Conservation (phyloP, 1,140 invertebrate species). For the Stegodyphus dumicola region DNA sequence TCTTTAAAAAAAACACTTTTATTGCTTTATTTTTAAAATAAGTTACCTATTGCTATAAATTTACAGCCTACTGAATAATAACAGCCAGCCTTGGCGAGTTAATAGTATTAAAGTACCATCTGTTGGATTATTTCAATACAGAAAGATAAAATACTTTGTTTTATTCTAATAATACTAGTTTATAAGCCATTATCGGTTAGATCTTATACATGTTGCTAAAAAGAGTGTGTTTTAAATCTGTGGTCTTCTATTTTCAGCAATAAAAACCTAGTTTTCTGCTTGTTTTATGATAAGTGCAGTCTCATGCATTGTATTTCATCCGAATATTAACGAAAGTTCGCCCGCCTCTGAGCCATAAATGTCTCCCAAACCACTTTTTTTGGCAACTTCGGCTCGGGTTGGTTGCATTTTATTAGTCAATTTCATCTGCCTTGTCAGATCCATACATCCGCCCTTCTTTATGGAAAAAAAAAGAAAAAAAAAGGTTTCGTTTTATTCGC, state of each 20-base stretch:
- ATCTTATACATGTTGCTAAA: not conserved
- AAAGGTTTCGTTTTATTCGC: conserved; percentile 1
- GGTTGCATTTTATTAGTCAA: conserved; percentile 46
- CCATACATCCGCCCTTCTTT: not conserved
- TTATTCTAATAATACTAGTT: conserved; percentile 19
- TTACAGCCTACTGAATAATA: no score
- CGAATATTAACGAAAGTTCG: conserved; percentile 55
- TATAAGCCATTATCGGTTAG: conserved; percentile 45
- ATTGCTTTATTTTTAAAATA: no score
- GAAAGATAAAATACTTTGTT: conserved; percentile 7
- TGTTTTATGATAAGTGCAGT: conserved; percentile 46
- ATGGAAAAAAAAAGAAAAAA: not conserved
- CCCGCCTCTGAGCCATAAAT: conserved; percentile 29
- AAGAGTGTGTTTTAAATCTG: not conserved
- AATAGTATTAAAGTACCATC: no score
- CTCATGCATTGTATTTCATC: conserved; percentile 46
- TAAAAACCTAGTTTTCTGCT: conserved; percentile 36
- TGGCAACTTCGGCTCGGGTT: not conserved
- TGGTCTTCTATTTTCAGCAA: conserved; percentile 20
- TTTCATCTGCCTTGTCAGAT: conserved; percentile 42
- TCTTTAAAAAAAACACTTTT: no score
- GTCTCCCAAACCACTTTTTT: conserved; percentile 24
- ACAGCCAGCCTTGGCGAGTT: no score
- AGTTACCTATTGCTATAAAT: no score
- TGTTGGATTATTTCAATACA: no score